These are phyloP conservation scores for Mesocricetus auratus DNA, from an alignment of 2,113 vertebrate species.

Conservation along the genomic window DNA sequence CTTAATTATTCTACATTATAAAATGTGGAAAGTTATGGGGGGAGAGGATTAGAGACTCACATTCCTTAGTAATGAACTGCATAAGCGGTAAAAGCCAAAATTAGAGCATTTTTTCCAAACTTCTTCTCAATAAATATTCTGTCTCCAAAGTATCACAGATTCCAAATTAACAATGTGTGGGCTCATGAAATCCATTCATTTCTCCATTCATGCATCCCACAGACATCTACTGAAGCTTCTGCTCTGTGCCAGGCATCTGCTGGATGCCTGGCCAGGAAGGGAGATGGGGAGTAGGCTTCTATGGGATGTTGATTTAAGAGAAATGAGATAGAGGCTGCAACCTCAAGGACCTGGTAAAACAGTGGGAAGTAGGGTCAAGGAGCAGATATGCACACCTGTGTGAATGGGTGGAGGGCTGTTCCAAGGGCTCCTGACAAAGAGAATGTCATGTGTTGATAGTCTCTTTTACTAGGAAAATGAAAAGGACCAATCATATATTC, in stretches of 20 bases:
- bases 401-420: neutral
- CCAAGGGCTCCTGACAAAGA: neutral
- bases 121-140: constrained; percentile 81
- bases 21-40: constrained; percentile 68
- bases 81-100: constrained; percentile 75
- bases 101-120: constrained; percentile 78
- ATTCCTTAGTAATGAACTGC: constrained; percentile 82
- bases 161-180: constrained; percentile 77
- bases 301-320: constrained; percentile 35
- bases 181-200: constrained; percentile 78
- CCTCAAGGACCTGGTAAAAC: neutral
- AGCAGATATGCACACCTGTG: neutral
- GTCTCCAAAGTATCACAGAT: constrained; percentile 78
- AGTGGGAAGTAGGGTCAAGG: neutral
- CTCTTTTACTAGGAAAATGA: neutral
- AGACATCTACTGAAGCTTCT: constrained; percentile 63
- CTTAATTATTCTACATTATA: constrained; percentile 75
- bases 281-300: neutral
- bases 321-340: neutral
- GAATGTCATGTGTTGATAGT: too few species aligned
- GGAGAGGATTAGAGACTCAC: constrained; percentile 57
- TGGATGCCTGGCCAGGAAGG: constrained; percentile 3
- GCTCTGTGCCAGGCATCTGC: constrained; percentile 54
- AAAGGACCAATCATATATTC: neutral
- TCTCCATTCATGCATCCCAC: constrained; percentile 79